Conservation (phyloP, 1,140 invertebrate species). For the Argopecten irradians region DNA sequence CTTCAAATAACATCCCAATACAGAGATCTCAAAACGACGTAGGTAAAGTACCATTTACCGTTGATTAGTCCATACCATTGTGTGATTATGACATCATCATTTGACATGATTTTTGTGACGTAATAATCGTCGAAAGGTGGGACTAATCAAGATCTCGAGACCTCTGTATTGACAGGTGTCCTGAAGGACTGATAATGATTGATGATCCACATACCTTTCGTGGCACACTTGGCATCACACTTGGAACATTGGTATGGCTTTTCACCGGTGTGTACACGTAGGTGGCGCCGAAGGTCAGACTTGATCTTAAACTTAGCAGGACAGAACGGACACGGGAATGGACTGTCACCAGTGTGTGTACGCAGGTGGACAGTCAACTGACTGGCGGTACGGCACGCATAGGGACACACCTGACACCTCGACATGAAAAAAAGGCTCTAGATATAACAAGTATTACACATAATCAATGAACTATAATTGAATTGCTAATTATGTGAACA, state of each 20-base stretch:
- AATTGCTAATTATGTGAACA: neutral
- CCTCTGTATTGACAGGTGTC: neutral
- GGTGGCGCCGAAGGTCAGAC: constrained; percentile 85
- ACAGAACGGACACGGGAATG: constrained; percentile 83
- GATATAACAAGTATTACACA: neutral
- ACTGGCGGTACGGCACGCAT: constrained; percentile 76
- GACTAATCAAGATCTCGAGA: neutral
- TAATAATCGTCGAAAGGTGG: neutral
- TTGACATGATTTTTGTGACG: no score
- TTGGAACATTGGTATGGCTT: constrained; percentile 88
- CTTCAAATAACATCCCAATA: neutral
- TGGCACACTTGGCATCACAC: constrained; percentile 69
- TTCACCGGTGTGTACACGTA: constrained; percentile 88
- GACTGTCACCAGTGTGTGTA: constrained; percentile 83
- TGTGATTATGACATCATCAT: no score
- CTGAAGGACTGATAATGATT: neutral
- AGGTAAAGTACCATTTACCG: no score
- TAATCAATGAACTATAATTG: neutral
- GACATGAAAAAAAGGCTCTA: constrained; percentile 30
- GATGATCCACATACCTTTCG: constrained; percentile 60
- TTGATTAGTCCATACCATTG: neutral
- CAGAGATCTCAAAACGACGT: no score
- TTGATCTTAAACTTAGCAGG: constrained; percentile 78
- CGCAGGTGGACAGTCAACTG: constrained; percentile 82
- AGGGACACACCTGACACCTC: constrained; percentile 78